Base-by-base conservation (phyloP, 2,888 invertebrate genomes). In the Balanococcus diminutus region DNA sequence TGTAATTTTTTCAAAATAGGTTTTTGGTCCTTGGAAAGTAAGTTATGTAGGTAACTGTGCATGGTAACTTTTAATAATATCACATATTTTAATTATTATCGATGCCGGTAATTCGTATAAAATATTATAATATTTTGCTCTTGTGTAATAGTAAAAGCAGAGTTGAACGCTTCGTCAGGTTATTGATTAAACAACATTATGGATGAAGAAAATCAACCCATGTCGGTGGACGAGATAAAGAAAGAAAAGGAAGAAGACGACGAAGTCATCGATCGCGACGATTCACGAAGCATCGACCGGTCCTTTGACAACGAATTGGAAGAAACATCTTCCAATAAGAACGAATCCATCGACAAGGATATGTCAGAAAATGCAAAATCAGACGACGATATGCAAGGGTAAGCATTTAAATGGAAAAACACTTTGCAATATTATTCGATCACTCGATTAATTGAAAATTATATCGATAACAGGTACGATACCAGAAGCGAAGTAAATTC, bases 401-500 rank as follows among this genome's bases (percentile, higher is more conserved):
- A 85, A 25, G 25, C 0, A 6, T 67, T 67, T 2, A n/a, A 67
- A 28, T 2, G 46, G n/a, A n/a, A n/a, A 25, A 46, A 0, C 11
- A 36, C 46, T 46, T 67, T 16, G 16, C 9, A 67, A 4, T 28
- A 67, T 28, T n/a, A n/a, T n/a, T n/a, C n/a, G n/a, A n/a, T 28
- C 8, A 67, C 8, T 67, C 3, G n/a, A n/a, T n/a, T n/a, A n/a
- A n/a, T n/a, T n/a, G n/a, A n/a, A n/a, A 9, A 61, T 61, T 28
- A 28, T 67, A 31, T 67, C 16, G 51, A 5, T 28, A 16, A 9
- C 31, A 85, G 86, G 79, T 96, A 95, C 89, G 96, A 96, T 90
- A 96, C 95, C 2, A 92, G 95, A 14, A 97, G 97, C 90, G 97
- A 97, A 91, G 96, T 96, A 39, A 96, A 96, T 83, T 96, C 96